Conservation (phyloP, 2,797 vertebrate genomes). For the Phoebastria nigripes region DNA sequence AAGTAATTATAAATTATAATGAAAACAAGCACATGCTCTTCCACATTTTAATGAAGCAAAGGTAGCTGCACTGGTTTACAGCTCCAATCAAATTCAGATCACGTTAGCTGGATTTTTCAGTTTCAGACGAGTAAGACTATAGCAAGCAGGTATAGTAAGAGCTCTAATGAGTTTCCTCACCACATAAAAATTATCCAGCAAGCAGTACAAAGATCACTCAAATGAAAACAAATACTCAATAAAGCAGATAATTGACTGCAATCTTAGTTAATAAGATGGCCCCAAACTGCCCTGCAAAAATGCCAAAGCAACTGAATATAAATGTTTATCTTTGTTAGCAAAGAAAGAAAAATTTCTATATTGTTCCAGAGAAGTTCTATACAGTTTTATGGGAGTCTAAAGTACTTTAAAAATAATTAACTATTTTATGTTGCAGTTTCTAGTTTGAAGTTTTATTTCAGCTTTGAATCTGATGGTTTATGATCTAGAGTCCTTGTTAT, state of each 20-base stretch:
- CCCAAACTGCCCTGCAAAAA: slow-evolving; percentile 35
- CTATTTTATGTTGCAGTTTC: slow-evolving; percentile 4
- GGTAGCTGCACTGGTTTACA: not conserved
- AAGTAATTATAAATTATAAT: slow-evolving; percentile 48
- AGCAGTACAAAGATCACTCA: slow-evolving; percentile 43
- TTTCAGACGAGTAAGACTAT: not conserved
- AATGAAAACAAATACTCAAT: slow-evolving; percentile 65
- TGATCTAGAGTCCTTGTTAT: not conserved
- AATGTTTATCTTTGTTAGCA: slow-evolving; percentile 18
- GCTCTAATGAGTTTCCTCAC: slow-evolving; percentile 41
- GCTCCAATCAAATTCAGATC: slow-evolving; percentile 37
- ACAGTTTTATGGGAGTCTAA: not conserved
- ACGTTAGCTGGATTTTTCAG: slow-evolving; percentile 14
- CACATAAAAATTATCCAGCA: slow-evolving; percentile 45
- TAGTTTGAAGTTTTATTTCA: slow-evolving; percentile 16
- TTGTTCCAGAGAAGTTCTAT: not conserved
- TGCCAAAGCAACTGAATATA: slow-evolving; percentile 44
- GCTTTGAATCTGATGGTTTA: not conserved
- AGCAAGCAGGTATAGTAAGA: slow-evolving; percentile 26
- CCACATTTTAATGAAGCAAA: slow-evolving; percentile 42
- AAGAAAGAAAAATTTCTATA: slow-evolving; percentile 30
- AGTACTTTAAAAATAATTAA: slow-evolving; percentile 45
- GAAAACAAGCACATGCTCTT: slow-evolving; percentile 38
- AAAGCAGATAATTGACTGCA: slow-evolving; percentile 55
- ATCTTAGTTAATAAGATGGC: slow-evolving; percentile 57